These are phyloP conservation scores for Lutraria rhynchaena DNA, from an alignment of 1,140 invertebrate species.

Conservation along the genomic window DNA sequence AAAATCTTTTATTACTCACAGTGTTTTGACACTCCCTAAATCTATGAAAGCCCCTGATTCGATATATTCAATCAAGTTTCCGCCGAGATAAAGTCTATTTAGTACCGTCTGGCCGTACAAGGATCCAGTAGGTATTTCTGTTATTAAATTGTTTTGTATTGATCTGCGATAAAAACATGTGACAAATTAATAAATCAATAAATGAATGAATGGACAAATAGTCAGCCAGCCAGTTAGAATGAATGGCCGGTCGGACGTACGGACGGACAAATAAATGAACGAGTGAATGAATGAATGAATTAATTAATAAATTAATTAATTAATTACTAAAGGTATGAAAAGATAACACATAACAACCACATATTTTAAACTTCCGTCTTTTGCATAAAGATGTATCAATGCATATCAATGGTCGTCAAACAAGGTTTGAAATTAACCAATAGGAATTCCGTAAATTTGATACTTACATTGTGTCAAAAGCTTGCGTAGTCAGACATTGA, in stretches of 20 bases:
- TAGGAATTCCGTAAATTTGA: too few species aligned
- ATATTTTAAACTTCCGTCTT: too few species aligned
- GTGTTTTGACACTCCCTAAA: not conserved
- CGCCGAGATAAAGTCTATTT: not conserved
- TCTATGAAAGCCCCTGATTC: constrained; percentile 22
- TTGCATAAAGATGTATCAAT: too few species aligned
- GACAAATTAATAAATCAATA: not conserved
- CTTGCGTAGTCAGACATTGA: not conserved
- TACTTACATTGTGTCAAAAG: constrained; percentile 39
- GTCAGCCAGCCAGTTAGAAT: not conserved
- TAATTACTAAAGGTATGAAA: too few species aligned
- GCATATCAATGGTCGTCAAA: too few species aligned
- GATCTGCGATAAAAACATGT: constrained; percentile 10
- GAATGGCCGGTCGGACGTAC: not conserved
- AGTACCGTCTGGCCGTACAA: constrained; percentile 15
- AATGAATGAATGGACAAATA: not conserved
- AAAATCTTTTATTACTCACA: constrained; percentile 17
- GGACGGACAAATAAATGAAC: too few species aligned
- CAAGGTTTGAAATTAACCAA: not conserved
- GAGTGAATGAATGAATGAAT: too few species aligned
- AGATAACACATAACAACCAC: too few species aligned
- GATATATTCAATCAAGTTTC: constrained; percentile 14
- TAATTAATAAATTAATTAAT: too few species aligned
- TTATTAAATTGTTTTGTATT: constrained; percentile 13
- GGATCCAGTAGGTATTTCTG: constrained; percentile 22